Evolutionary conservation across 2,797 vertebrate genomes (phyloP).

Genomic region (Podargus strigoides): DNA sequence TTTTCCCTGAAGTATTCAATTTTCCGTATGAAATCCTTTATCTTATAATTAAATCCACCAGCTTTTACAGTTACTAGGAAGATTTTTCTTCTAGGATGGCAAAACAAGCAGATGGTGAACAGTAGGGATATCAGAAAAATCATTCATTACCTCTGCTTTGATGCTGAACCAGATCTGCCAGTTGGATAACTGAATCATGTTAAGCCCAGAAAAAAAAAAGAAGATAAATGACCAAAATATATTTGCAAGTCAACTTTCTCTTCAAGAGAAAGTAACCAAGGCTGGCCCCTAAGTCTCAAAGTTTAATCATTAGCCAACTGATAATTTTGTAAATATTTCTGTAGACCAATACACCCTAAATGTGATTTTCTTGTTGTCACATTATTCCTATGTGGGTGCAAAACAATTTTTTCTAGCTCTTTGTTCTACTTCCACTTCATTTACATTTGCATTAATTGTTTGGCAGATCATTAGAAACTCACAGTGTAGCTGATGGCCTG

Average conservation of each 20-base stretch:
- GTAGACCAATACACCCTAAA: neutral
- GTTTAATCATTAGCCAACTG: neutral
- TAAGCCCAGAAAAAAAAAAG: neutral
- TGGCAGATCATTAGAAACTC: neutral
- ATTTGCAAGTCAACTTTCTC: neutral
- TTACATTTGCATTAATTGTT: neutral
- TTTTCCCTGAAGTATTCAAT: fast-evolving
- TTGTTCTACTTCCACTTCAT: neutral
- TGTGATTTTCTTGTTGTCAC: neutral
- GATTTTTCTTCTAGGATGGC: neutral
- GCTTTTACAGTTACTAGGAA: neutral
- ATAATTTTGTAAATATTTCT: neutral
- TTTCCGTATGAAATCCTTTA: neutral
- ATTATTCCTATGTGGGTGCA: neutral
- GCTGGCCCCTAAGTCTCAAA: neutral
- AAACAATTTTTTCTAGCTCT: neutral
- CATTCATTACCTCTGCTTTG: neutral
- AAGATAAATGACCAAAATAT: neutral
- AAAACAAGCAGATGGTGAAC: neutral
- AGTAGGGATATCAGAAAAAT: neutral
- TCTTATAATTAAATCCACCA: neutral
- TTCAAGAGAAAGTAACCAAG: neutral
- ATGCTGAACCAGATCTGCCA: neutral
- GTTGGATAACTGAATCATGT: neutral
- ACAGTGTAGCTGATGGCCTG: neutral